A percentile compares a stretch with the other conserved stretches of the same genome.
Evolutionary conservation across 2,113 vertebrate genomes (phyloP).

Genomic region (Copsychus sechellarum): DNA sequence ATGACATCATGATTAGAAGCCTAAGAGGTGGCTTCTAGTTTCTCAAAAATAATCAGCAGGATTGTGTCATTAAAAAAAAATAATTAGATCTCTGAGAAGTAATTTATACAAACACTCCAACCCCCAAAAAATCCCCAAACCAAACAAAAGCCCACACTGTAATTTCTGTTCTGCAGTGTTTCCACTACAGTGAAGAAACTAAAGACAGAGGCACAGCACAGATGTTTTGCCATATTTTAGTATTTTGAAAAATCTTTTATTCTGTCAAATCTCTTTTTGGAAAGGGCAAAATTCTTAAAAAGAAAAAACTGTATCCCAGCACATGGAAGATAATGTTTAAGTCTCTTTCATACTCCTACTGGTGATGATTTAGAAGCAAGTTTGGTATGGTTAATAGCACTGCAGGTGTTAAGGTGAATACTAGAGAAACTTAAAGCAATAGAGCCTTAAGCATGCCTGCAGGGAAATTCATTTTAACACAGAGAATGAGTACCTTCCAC

Average conservation of each 20-base stretch:
- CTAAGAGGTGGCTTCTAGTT: neutral
- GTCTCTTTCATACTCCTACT: neutral
- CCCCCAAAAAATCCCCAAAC: neutral
- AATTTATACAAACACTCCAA: neutral
- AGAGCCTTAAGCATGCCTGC: constrained; percentile 31
- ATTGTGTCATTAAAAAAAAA: neutral
- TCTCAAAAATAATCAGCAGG: neutral
- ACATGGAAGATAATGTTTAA: neutral
- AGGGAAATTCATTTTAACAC: neutral
- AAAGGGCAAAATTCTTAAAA: neutral
- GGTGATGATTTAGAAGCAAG: neutral
- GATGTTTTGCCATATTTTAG: neutral
- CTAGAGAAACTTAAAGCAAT: neutral
- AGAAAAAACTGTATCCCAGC: neutral
- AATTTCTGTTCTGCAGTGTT: neutral
- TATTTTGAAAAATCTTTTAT: neutral
- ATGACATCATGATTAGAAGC: neutral
- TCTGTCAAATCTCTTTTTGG: neutral
- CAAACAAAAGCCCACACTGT: neutral
- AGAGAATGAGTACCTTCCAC: neutral
- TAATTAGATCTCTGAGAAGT: neutral
- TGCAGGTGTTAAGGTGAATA: neutral
- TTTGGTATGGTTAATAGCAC: neutral
- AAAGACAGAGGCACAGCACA: neutral
- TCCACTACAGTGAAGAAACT: neutral